phyloP scores from a whole-genome alignment of 2,888 invertebrate genomes.

The Hydraecia micacea region DNA sequence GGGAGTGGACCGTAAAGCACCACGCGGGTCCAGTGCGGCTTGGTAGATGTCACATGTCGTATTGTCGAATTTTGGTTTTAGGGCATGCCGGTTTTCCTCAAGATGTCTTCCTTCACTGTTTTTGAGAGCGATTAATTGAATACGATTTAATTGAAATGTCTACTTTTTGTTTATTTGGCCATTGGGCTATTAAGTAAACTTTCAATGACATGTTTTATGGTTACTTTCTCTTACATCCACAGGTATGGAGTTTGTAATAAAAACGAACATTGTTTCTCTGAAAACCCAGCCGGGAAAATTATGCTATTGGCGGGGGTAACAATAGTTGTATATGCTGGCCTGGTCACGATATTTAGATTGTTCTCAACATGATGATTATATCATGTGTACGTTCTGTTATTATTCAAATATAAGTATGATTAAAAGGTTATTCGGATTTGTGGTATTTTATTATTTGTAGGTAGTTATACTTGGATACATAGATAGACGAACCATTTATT shows the following conservation, averaged over 20 bases:
- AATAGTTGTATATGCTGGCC: constrained; percentile 22
- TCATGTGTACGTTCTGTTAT: neutral
- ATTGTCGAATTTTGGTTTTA: too few species aligned
- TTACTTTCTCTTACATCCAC: neutral
- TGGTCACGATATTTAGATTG: neutral
- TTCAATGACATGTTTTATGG: neutral
- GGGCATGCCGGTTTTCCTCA: too few species aligned
- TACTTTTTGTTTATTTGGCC: neutral
- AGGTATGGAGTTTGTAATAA: constrained; percentile 33
- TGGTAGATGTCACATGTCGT: too few species aligned
- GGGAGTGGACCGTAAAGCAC: too few species aligned
- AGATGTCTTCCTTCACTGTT: too few species aligned
- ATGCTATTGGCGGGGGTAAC: constrained; percentile 4
- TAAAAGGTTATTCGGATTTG: constrained; percentile 13
- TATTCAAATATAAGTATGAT: constrained; percentile 11
- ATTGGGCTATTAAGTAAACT: too few species aligned
- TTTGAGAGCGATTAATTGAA: too few species aligned
- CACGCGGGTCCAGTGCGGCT: too few species aligned
- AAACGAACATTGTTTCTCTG: neutral
- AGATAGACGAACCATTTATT: too few species aligned
- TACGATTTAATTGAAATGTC: neutral
- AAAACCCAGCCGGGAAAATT: neutral
- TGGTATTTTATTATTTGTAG: neutral
- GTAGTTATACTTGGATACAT: too few species aligned
- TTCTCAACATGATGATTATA: constrained; percentile 16